A percentile compares a stretch with the other conserved stretches of the same genome.
phyloP scores from a whole-genome alignment of 2,888 invertebrate genomes.

The Beris morrisii region DNA sequence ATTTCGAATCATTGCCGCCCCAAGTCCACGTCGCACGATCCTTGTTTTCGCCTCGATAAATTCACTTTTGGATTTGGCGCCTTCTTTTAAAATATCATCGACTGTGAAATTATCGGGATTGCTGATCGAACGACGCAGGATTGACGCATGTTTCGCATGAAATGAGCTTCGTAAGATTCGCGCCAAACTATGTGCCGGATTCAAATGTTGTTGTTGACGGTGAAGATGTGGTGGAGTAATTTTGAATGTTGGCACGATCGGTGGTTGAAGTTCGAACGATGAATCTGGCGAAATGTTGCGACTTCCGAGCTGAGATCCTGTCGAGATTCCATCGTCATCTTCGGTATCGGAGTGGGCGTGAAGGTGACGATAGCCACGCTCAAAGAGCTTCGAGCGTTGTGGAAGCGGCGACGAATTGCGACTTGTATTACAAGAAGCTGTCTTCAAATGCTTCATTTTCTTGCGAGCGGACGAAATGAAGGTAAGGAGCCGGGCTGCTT shows the following conservation, averaged over 20 bases:
- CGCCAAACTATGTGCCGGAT: conserved; percentile 47
- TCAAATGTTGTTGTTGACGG: conserved; percentile 45
- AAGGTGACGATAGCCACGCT: conserved; percentile 40
- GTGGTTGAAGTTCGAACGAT: conserved; percentile 53
- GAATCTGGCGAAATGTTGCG: conserved; percentile 50
- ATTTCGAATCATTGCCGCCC: conserved; percentile 45
- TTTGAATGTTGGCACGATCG: conserved; percentile 52
- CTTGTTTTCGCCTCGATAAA: conserved; percentile 28
- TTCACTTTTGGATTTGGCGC: conserved; percentile 22
- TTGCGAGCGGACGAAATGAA: conserved; percentile 50
- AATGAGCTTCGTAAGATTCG: conserved; percentile 47
- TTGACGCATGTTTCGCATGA: conserved; percentile 52
- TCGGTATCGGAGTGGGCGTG: conserved; percentile 39
- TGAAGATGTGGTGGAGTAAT: conserved; percentile 49
- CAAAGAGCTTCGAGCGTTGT: conserved; percentile 41
- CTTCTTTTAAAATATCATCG: conserved; percentile 8
- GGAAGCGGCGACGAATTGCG: conserved; percentile 46
- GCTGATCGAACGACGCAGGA: conserved; percentile 53
- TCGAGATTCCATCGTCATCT: conserved; percentile 50
- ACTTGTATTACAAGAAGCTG: conserved; percentile 41
- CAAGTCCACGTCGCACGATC: conserved; percentile 36
- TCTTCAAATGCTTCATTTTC: conserved; percentile 38
- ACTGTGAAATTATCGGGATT: conserved; percentile 49
- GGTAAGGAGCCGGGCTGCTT: conserved; percentile 47
- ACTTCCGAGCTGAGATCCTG: conserved; percentile 43